These are phyloP conservation scores for Caranx ignobilis DNA, from an alignment of 2,113 vertebrate genomes.

Conservation along the genomic window DNA sequence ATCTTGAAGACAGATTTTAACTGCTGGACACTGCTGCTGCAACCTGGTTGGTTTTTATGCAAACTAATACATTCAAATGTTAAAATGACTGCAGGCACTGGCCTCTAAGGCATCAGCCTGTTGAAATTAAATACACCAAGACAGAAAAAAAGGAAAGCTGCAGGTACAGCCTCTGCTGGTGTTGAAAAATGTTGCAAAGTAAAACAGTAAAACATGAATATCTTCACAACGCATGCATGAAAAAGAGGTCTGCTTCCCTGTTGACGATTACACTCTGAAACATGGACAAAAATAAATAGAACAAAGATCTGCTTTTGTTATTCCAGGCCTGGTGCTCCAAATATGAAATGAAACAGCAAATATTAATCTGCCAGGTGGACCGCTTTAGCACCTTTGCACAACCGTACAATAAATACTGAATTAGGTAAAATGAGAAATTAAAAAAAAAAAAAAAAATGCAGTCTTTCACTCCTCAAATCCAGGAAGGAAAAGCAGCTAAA, in stretches of 20 bases:
- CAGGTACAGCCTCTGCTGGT: slow-evolving; percentile 1
- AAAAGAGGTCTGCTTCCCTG: not conserved
- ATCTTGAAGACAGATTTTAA: slow-evolving; percentile 7
- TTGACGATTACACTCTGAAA: not conserved
- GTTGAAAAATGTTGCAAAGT: slow-evolving; percentile 5
- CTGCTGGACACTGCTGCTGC: slow-evolving; percentile 8
- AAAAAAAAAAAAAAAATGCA: not conserved
- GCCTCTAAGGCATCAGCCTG: slow-evolving; percentile 11
- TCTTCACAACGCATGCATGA: slow-evolving; percentile 16
- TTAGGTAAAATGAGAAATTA: not conserved
- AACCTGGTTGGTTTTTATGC: slow-evolving; percentile 19
- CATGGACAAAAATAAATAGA: slow-evolving; percentile 3
- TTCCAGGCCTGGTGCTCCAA: slow-evolving; percentile 23
- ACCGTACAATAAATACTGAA: not conserved
- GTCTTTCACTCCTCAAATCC: not conserved
- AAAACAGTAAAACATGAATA: slow-evolving; percentile 6
- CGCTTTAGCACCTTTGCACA: not conserved
- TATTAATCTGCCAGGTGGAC: not conserved
- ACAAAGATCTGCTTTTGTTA: slow-evolving; percentile 10
- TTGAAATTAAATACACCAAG: slow-evolving; percentile 33
- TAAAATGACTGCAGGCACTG: slow-evolving; percentile 16
- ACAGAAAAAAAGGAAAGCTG: slow-evolving; percentile 18
- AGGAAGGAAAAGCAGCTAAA: not conserved
- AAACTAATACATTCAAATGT: slow-evolving; percentile 45
- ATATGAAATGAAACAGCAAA: slow-evolving; percentile 11